Conservation (phyloP, 2,888 invertebrate species). For the Cryptocephalus moraei region DNA sequence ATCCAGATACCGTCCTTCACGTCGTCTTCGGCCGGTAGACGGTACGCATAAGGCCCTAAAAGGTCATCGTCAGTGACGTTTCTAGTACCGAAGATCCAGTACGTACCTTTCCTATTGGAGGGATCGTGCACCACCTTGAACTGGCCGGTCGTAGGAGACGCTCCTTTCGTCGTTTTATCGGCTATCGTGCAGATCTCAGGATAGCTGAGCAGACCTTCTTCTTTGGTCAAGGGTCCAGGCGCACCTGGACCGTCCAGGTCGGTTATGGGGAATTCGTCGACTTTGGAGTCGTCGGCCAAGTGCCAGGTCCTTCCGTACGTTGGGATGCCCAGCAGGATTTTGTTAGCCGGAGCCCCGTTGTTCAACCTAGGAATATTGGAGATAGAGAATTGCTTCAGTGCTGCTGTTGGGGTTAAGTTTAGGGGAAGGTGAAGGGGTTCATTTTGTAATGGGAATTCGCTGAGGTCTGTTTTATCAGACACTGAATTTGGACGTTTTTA, state of each 20-base stretch:
- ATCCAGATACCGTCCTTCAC: conserved; percentile 66
- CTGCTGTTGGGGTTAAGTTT: too few relatives aligned
- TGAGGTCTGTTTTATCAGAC: too few relatives aligned
- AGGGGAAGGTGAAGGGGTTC: too few relatives aligned
- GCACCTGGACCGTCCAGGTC: conserved; percentile 57
- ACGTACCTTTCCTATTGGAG: conserved; percentile 61
- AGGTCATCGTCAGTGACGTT: conserved; percentile 4
- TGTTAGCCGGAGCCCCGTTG: conserved; percentile 51
- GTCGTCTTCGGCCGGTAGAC: conserved; percentile 47
- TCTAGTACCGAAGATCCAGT: background rate
- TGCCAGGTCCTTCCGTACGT: conserved; percentile 68
- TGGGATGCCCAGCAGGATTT: conserved; percentile 59
- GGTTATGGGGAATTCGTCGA: conserved; percentile 63
- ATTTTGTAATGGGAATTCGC: too few relatives aligned
- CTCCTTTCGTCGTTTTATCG: background rate
- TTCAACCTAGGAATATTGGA: conserved; percentile 38
- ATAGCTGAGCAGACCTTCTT: conserved; percentile 60
- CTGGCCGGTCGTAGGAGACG: conserved; percentile 42
- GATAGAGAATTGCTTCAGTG: background rate
- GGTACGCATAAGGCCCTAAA: conserved; percentile 65
- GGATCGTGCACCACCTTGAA: conserved; percentile 64
- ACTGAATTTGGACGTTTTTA: too few relatives aligned
- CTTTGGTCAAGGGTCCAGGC: conserved; percentile 59
- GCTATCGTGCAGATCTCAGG: conserved; percentile 55
- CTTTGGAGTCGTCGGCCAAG: conserved; percentile 58